These are phyloP conservation scores for Heliocidaris erythrogramma DNA, from an alignment of 35 echinoderm and acorn worm genomes.

Conservation along the genomic window DNA sequence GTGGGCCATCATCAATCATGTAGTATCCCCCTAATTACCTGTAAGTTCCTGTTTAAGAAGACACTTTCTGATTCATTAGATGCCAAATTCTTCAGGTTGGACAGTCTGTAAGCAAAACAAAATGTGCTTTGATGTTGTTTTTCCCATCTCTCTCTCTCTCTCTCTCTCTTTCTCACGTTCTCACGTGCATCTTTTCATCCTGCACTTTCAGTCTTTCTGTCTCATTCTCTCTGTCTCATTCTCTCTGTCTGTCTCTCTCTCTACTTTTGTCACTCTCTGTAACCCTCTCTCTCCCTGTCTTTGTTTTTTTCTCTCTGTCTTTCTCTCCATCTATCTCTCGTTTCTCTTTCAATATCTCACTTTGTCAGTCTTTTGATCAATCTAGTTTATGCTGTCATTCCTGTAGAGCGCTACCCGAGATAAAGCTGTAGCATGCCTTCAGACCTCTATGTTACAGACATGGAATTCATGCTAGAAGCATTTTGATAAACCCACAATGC, in stretches of 20 bases:
- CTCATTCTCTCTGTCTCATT: too few relatives aligned
- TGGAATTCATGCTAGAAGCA: too few relatives aligned
- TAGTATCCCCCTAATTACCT: slow-evolving; percentile 32
- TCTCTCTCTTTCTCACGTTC: background rate
- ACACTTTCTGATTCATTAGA: background rate
- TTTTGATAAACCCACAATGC: too few relatives aligned
- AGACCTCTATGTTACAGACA: too few relatives aligned
- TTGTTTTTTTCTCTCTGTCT: background rate
- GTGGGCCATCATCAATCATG: slow-evolving; percentile 38
- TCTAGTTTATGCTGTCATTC: too few relatives aligned
- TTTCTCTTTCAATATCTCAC: background rate
- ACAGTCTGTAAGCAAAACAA: background rate
- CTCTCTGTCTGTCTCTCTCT: background rate
- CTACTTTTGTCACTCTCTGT: too few relatives aligned
- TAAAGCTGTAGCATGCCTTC: too few relatives aligned
- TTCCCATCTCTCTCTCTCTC: background rate
- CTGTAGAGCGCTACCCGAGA: too few relatives aligned
- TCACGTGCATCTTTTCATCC: background rate
- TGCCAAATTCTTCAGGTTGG: background rate
- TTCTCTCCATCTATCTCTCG: background rate
- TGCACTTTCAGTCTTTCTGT: background rate
- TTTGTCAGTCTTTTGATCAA: background rate
- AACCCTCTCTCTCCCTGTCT: background rate
- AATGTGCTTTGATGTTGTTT: background rate
- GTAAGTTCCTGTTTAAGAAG: background rate